These are phyloP conservation scores for Taenaris catops DNA, from an alignment of 2,888 invertebrate genomes.

Conservation along the genomic window DNA sequence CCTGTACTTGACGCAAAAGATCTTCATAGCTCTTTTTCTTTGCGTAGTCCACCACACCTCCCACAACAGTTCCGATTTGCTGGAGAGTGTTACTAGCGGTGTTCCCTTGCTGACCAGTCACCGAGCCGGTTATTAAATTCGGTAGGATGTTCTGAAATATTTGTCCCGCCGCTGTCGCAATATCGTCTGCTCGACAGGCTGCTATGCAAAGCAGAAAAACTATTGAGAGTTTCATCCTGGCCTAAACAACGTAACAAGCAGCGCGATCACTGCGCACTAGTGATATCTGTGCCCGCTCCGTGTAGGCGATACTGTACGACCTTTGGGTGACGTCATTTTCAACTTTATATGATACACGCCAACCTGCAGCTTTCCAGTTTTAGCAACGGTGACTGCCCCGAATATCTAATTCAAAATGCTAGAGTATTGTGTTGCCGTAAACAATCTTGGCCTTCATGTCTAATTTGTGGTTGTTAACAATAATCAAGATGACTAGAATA, in stretches of 20 bases:
- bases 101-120: slow-evolving; percentile 60
- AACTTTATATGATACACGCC: slow-evolving; percentile 43
- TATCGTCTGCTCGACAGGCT: slow-evolving; percentile 52
- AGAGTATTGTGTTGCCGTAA: slow-evolving; percentile 27
- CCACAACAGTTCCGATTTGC: slow-evolving; percentile 68
- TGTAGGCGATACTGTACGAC: slow-evolving; percentile 55
- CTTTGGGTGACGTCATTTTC: slow-evolving; percentile 68
- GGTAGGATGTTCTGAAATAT: slow-evolving; percentile 69
- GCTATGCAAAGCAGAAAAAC: slow-evolving; percentile 46
- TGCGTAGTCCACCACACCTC: slow-evolving; percentile 69
- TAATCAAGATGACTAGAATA: background rate
- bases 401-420: slow-evolving; percentile 29
- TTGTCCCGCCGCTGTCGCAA: slow-evolving; percentile 64
- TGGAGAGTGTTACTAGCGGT: slow-evolving; percentile 58
- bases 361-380: slow-evolving; percentile 53
- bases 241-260: slow-evolving; percentile 47
- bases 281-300: slow-evolving; percentile 53
- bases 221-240: slow-evolving; percentile 54
- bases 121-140: slow-evolving; percentile 56
- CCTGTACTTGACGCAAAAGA: slow-evolving; percentile 59
- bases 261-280: slow-evolving; percentile 65
- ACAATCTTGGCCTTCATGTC: slow-evolving; percentile 47
- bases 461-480: slow-evolving; percentile 1
- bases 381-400: slow-evolving; percentile 43
- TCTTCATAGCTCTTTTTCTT: slow-evolving; percentile 73